Evolutionary conservation across 2,888 invertebrate genomes (phyloP), one percentile per base, ranked within the genome.

Genomic region (Ethmia dodecea): DNA sequence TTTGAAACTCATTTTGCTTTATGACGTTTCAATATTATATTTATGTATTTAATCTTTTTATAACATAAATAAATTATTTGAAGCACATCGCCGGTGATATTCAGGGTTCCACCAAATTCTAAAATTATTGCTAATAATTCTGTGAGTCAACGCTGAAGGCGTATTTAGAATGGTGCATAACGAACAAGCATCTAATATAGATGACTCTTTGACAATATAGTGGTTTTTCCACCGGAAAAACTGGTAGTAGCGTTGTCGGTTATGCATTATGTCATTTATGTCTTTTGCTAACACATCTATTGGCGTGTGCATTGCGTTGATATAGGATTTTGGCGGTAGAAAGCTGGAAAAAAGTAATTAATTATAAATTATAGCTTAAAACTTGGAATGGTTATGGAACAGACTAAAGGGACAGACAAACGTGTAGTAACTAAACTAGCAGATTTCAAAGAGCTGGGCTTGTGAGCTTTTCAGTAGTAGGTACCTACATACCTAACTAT

Each of bases 41-140:
- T n/a, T n/a, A n/a, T n/a, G n/a, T n/a, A n/a, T n/a, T n/a, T n/a
- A n/a, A n/a, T n/a, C n/a, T n/a, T n/a, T n/a, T n/a, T 26, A 12
- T 3, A 30, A 13, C 9, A 12, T 20, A 20, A 30, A 30, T 13
- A 18, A 30, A 6, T 8, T 18, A 20, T 30, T n/a, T 3, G 11
- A 3, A n/a, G 5, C 29, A 29, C 71, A 74, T 1, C 58, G 39
- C 0, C 51, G 33, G 4, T 43, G 38, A 33, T 57, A 77, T 0
- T 38, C 32, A 0, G 53, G 52, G 25, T 76, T 65, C 80, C 81
- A 80, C 81, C 80, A 80, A 22, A 55, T 45, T 24, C 80, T 66
- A 15, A 80, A 76, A 0, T 37, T 28, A 0, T 22, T 13, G 20
- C 63, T 60, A 1, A 42, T 52, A 0, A 46, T 34, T 3, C 36